Conservation (phyloP, 2,797 vertebrate genomes). For the Liparis tanakae region DNA sequence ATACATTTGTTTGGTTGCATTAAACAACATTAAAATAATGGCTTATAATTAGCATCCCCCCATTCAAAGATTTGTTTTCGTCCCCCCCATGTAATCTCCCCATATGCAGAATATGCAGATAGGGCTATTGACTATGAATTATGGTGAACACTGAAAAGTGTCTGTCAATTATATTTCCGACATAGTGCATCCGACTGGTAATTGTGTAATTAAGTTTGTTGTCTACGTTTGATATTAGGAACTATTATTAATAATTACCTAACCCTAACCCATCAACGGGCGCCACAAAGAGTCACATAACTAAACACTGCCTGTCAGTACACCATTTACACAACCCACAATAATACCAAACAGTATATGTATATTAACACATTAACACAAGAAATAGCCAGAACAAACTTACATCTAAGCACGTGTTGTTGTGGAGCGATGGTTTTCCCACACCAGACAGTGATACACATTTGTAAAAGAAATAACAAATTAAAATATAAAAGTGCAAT, state of each 20-base stretch:
- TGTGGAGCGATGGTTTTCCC: background rate
- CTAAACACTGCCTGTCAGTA: background rate
- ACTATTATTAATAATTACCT: background rate
- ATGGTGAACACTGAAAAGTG: no score
- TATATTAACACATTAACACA: background rate
- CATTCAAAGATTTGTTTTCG: no score
- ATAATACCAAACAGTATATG: background rate
- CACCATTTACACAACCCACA: background rate
- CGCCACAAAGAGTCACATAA: background rate
- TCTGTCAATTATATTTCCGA: no score
- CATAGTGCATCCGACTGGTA: no score
- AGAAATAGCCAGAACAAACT: background rate
- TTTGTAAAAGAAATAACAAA: background rate
- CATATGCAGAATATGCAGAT: no score
- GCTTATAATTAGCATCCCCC: background rate
- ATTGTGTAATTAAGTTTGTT: background rate
- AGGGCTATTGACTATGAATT: no score
- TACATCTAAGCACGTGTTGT: slow-evolving; percentile 8
- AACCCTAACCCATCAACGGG: no score
- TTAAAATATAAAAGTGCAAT: background rate
- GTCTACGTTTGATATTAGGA: background rate
- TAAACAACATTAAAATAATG: background rate
- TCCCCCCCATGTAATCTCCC: no score
- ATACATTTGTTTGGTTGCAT: background rate
- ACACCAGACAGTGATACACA: background rate